Evolutionary conservation across 2,797 vertebrate species (phyloP).

Genomic region (Cottoperca gobio): DNA sequence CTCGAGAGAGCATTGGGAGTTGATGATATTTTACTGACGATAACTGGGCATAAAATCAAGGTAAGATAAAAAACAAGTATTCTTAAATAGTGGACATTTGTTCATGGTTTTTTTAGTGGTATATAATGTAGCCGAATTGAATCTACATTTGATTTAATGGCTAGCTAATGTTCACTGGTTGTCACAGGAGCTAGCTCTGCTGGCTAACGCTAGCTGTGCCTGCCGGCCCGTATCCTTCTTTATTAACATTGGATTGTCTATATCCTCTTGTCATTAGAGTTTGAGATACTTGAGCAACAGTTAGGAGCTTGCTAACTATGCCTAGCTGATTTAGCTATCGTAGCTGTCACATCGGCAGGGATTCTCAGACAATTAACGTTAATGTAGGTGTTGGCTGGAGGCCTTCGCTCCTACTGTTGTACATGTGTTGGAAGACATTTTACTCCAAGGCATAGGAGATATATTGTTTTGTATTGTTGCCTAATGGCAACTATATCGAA

Average conservation of each 20-base stretch:
- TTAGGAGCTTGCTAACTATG: rapidly evolving
- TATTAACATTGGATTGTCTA: conserved; percentile 22
- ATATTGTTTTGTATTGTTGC: not conserved
- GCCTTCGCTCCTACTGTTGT: not conserved
- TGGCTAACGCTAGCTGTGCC: conserved; percentile 23
- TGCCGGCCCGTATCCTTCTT: not conserved
- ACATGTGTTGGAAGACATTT: not conserved
- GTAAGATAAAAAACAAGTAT: conserved; percentile 28
- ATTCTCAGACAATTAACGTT: no score
- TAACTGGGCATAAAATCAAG: conserved; percentile 4
- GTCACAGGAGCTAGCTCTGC: conserved; percentile 19
- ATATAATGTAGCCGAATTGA: rapidly evolving
- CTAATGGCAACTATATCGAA: not conserved
- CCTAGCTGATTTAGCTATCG: not conserved
- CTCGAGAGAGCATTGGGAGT: not conserved
- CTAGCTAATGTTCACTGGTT: not conserved
- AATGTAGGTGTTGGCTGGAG: not conserved
- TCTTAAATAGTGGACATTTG: rapidly evolving
- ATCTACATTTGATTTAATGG: not conserved
- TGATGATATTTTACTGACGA: not conserved
- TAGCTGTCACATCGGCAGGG: not conserved
- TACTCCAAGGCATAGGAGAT: not conserved
- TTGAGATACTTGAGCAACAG: not conserved
- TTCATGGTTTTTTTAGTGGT: rapidly evolving
- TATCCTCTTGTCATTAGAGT: not conserved